Evolutionary conservation across 2,797 vertebrate species (phyloP).

Genomic region (Megaceryle alcyon): DNA sequence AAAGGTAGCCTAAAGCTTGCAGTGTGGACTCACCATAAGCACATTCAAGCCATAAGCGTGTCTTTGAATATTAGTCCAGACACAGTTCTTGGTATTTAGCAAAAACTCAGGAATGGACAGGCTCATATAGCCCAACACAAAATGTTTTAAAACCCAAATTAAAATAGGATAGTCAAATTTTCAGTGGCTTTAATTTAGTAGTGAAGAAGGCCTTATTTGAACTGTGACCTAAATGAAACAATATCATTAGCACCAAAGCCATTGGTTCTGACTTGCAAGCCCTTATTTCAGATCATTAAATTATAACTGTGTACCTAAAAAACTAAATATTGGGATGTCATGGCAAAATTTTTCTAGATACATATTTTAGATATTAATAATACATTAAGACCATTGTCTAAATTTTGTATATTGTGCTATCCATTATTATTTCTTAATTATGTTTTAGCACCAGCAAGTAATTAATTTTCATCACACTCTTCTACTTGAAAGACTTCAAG

Average conservation of each 20-base stretch:
- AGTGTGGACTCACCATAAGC: neutral
- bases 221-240: neutral
- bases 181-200: neutral
- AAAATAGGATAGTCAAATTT: neutral
- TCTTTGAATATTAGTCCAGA: neutral
- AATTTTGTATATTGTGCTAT: neutral
- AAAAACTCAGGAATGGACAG: neutral
- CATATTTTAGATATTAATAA: neutral
- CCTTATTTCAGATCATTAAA: neutral
- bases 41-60: neutral
- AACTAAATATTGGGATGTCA: neutral
- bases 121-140: neutral
- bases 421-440: slow-evolving; percentile 22
- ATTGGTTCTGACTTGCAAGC: neutral
- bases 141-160: neutral
- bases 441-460: neutral
- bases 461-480: slow-evolving; percentile 43
- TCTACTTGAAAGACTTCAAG: slow-evolving; percentile 38
- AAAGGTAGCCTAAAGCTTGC: neutral
- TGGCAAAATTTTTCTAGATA: neutral
- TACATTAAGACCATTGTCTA: neutral
- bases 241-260: neutral
- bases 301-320: neutral
- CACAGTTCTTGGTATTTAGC: neutral
- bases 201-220: neutral